Evolutionary conservation across 2,113 vertebrate genomes (phyloP), one percentile per base, ranked within the genome.

Genomic region (Edolisoma coerulescens): DNA sequence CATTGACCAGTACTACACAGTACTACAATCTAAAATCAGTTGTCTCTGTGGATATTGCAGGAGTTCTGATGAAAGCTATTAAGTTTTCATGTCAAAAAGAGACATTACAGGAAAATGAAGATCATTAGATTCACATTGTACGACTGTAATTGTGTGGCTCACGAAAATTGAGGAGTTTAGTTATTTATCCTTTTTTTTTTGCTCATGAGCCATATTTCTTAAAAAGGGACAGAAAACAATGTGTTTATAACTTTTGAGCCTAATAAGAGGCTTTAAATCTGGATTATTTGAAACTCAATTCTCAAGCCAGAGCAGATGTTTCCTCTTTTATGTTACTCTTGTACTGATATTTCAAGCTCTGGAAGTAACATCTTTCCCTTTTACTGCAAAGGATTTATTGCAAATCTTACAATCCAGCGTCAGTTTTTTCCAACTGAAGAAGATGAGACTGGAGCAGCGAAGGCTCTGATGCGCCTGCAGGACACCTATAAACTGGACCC

Each of bases 381-480:
- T n/a, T 33, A 13, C 81, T 96, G 45, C 80, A 14, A 97, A 99
- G 99, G 98, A 41, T 99, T 99, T 81, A 98, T 99, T 87, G 98
- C 99, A 64, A 99, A 99, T 92, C 98, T 99, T 41, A 99, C 99
- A 1, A 68, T 98, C 53, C 99, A 99, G 96, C 98, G 98, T 33
- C 99, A 99, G 95, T 99, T 98, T 95, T 99, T 99, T 53, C 99
- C 99, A 6, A 99, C 98, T 22, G 98, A 98, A 2, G 99, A 99
- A 86, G 99, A 99, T 10, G 98, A 99, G 95, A 99, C 96, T 0
- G 99, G 99, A 33, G 99, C 99, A 4, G 99, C 99, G 0, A 99
- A 99, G 94, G 99, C 99, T 7, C 97, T 99, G 91, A 99, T 99
- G 99, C 99, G 99, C 33, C 98, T 99, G 83, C 99, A 99, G 97